phyloP scores from a whole-genome alignment of 2,113 vertebrate species.

The Gracilinanus agilis region DNA sequence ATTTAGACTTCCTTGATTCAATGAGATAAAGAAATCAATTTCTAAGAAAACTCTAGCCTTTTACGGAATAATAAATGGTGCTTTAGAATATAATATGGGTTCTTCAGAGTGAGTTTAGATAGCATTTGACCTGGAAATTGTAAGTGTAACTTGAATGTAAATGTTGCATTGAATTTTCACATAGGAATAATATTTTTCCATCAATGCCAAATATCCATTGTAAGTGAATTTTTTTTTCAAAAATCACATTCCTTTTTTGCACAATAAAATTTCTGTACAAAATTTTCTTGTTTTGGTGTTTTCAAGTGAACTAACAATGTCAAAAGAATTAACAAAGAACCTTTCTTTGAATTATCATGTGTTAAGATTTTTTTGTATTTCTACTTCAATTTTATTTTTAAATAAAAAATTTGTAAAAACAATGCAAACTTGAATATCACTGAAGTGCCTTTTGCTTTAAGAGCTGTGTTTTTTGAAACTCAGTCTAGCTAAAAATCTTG shows the following conservation, averaged over 20 bases:
- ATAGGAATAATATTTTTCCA: constrained; percentile 84
- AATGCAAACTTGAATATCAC: constrained; percentile 23
- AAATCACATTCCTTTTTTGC: constrained; percentile 83
- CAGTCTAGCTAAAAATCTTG: background rate
- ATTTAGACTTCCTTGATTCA: constrained; percentile 67
- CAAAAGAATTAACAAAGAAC: constrained; percentile 46
- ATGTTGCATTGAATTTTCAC: constrained; percentile 85
- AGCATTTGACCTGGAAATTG: constrained; percentile 76
- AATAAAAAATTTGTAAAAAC: constrained; percentile 75
- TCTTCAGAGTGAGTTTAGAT: constrained; percentile 69
- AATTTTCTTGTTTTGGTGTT: constrained; percentile 65
- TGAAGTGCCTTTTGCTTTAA: constrained; percentile 19
- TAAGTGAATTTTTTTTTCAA: constrained; percentile 78
- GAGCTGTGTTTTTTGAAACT: background rate
- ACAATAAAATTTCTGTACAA: constrained; percentile 87
- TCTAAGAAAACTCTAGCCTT: constrained; percentile 37
- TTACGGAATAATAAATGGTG: constrained; percentile 43
- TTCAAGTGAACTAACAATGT: constrained; percentile 27
- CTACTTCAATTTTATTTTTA: constrained; percentile 82
- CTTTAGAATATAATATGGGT: constrained; percentile 72
- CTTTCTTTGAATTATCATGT: constrained; percentile 71
- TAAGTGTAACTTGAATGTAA: constrained; percentile 94
- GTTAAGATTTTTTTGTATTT: constrained; percentile 81
- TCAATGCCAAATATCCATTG: constrained; percentile 84
- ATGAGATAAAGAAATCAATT: constrained; percentile 66